Conservation (phyloP, 2,888 invertebrate genomes). For the Cremastinae sp. region DNA sequence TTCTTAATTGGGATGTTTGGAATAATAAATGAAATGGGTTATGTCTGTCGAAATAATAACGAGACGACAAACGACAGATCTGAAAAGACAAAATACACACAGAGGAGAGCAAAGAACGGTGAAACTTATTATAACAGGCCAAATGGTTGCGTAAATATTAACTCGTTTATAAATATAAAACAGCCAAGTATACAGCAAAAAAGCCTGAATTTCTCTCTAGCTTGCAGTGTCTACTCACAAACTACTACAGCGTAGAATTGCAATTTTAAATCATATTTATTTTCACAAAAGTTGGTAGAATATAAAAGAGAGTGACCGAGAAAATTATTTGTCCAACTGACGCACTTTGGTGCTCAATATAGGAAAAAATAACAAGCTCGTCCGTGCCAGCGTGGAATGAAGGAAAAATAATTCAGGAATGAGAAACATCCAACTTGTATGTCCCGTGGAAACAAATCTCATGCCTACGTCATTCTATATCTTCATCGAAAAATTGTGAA, state of each 20-base stretch:
- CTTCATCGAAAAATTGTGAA: too few species aligned
- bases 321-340: background rate
- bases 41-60: background rate
- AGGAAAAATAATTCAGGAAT: too few species aligned
- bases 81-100: background rate
- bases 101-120: background rate
- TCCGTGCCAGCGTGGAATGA: too few species aligned
- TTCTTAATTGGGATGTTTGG: too few species aligned
- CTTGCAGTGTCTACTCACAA: background rate
- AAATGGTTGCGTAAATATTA: slow-evolving; percentile 48
- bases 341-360: background rate
- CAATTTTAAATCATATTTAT: slow-evolving; percentile 3
- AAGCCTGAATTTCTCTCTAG: background rate
- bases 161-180: slow-evolving; percentile 50
- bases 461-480: too few species aligned
- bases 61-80: background rate
- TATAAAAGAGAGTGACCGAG: background rate
- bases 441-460: too few species aligned
- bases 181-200: background rate
- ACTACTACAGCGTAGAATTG: background rate
- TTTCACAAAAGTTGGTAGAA: background rate
- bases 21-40: slow-evolving; percentile 3
- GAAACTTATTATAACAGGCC: background rate
- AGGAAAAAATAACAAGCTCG: background rate
- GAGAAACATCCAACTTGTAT: too few species aligned